Evolutionary conservation across 2,797 vertebrate species (phyloP).

Genomic region (Meda fulgida): DNA sequence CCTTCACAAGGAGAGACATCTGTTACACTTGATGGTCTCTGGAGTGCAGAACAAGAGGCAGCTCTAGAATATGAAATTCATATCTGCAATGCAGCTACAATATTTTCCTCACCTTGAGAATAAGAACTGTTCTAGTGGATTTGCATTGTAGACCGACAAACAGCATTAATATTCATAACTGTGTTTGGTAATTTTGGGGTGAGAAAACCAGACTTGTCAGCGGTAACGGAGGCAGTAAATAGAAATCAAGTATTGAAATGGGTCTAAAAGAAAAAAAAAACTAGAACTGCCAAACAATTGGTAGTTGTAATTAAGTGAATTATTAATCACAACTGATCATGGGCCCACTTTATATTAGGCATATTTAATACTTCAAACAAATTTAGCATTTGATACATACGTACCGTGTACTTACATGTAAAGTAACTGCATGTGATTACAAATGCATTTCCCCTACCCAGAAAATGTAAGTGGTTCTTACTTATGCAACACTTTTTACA

Average conservation of each 20-base stretch:
- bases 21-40: slow-evolving; percentile 14
- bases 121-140: background rate
- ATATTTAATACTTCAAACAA: background rate
- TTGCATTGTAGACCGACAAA: background rate
- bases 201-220: background rate
- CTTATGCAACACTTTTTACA: background rate
- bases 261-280: background rate
- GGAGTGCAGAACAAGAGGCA: slow-evolving; percentile 29
- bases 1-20: slow-evolving; percentile 26
- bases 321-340: background rate
- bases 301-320: background rate
- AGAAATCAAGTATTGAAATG: background rate
- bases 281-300: background rate
- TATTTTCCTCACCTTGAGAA: background rate
- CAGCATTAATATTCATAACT: slow-evolving; percentile 10
- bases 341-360: background rate
- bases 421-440: background rate
- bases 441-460: background rate
- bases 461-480: background rate
- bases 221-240: background rate
- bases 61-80: slow-evolving; percentile 44
- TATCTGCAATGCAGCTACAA: slow-evolving; percentile 47
- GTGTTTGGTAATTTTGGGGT: background rate
- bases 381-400: background rate
- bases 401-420: background rate